These are phyloP conservation scores for Poeciliopsis infans DNA, from an alignment of 2,797 vertebrate species.

Conservation along the genomic window DNA sequence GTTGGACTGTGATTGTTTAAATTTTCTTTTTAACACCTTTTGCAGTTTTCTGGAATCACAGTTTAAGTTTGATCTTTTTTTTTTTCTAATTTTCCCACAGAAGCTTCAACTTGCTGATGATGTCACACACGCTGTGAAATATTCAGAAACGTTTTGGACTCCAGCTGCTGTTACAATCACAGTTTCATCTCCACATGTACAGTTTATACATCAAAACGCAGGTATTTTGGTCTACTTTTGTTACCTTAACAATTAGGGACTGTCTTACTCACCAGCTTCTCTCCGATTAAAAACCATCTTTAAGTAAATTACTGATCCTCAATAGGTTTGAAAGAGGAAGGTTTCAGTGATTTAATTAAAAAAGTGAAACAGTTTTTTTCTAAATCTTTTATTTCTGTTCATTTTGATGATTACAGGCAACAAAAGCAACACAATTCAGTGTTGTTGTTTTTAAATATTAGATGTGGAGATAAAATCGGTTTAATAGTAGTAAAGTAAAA, in stretches of 20 bases:
- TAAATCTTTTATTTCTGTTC: not conserved
- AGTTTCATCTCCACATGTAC: not conserved
- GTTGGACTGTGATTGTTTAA: not conserved
- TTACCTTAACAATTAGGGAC: too few species aligned
- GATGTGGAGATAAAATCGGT: not conserved
- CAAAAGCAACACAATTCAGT: not conserved
- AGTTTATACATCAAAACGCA: not conserved
- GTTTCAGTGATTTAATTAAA: not conserved
- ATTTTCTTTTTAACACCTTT: not conserved
- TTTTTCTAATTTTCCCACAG: not conserved
- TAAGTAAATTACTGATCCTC: not conserved
- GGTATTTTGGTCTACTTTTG: not conserved
- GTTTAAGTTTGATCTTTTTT: not conserved
- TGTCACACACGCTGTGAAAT: not conserved
- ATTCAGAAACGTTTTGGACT: not conserved
- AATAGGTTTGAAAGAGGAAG: not conserved
- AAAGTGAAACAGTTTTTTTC: not conserved
- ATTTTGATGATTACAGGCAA: not conserved
- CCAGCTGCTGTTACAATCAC: not conserved
- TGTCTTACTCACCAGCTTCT: not conserved
- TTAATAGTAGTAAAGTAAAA: not conserved
- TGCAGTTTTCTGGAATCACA: not conserved
- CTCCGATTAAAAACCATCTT: not conserved
- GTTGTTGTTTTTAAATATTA: not conserved
- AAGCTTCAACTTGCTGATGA: not conserved